Base-by-base conservation (phyloP, 2,113 vertebrate genomes). In the Pterophyllum scalare region DNA sequence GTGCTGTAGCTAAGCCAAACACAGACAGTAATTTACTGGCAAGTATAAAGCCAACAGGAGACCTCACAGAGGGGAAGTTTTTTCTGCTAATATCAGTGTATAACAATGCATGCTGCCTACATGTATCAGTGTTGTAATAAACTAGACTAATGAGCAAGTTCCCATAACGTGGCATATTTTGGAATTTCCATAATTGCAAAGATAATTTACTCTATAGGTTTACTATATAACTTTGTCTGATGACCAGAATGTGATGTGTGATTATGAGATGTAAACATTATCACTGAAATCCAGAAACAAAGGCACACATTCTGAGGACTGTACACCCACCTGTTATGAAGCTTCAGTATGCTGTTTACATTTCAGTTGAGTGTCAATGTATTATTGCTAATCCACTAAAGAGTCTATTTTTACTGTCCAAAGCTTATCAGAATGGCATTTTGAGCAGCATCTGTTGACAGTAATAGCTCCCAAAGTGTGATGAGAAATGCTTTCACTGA, bases 21-120 rank as follows among this genome's bases (percentile, higher is more conserved):
- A 49, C 61, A 83, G 88, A 89, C 79, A 77, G 61, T 1, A 75
- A 89, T 85, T 89, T 84, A 54, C 13, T 35, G 61, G 65, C 46
- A 72, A n/a, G 67, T n/a, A 54, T 56, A 20, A 65, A 75, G 35
- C 28, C 77, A 67, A 78, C 33, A 57, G 70, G 56, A 80, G 75
- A 33, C 35, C 60, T 79, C 13, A 19, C 15, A 11, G 56, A 20
- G 35, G 64, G 4, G 58, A 54, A 1, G 14, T 7, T 40, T 4
- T 22, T 57, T 59, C 59, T 46, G 26, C 26, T 54, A 6, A 14
- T 52, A 54, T 59, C 56, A 35, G 26, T 6, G 1, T 2, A 46
- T n/a, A 31, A 52, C 17, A 82, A 52, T 24, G 22, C 6, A n/a
- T 58, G 61, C 2, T 49, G 24, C 38, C 19, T 38, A 26, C 24